Conservation (phyloP, 2,888 invertebrate species). For the Pelosia muscerda region DNA sequence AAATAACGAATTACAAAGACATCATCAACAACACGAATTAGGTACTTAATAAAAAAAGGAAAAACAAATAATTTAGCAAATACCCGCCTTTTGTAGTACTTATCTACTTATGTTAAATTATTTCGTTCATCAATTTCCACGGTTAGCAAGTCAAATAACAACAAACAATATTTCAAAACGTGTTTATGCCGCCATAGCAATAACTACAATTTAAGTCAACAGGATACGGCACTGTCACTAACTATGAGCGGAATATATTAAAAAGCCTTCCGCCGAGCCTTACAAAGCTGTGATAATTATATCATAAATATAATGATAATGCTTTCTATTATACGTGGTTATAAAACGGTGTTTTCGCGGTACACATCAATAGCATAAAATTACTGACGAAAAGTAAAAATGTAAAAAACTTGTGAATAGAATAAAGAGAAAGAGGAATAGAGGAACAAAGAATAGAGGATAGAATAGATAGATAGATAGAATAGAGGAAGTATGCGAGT, state of each 20-base stretch:
- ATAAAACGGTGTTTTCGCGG: background rate
- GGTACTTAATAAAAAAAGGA: too few species aligned
- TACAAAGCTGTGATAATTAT: conserved; percentile 13
- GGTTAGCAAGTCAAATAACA: background rate
- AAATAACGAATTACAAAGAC: too few species aligned
- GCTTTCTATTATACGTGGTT: background rate
- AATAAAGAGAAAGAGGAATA: too few species aligned
- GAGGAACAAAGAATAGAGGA: too few species aligned
- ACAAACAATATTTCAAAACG: background rate
- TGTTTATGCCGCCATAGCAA: conserved; percentile 5
- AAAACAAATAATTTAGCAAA: too few species aligned
- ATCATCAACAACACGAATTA: too few species aligned
- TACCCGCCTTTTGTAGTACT: too few species aligned
- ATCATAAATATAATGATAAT: conserved; percentile 2
- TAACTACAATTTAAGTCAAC: conserved; percentile 18
- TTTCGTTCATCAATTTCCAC: too few species aligned
- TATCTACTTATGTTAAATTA: too few species aligned
- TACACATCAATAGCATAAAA: background rate
- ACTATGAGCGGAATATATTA: conserved; percentile 29
- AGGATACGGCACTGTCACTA: conserved; percentile 33
- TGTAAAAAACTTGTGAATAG: too few species aligned
- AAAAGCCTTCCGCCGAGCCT: conserved; percentile 21
- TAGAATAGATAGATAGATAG: too few species aligned
- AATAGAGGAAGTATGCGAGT: too few species aligned
- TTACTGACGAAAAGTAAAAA: background rate